Evolutionary conservation across 2,113 vertebrate species (phyloP).

Genomic region (Lophochroa leadbeateri): DNA sequence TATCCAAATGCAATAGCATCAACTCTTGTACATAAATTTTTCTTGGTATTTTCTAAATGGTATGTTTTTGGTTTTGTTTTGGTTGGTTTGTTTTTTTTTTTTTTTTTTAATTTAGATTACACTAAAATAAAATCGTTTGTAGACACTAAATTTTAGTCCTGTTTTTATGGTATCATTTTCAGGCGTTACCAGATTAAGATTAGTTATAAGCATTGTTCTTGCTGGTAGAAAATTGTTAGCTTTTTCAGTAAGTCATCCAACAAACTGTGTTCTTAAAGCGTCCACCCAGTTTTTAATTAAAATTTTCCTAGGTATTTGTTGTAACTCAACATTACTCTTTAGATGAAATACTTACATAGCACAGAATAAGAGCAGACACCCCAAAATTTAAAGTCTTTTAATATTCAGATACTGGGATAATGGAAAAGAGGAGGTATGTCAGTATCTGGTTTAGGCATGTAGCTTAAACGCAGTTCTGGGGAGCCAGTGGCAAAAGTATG

Average conservation of each 20-base stretch:
- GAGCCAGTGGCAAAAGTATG: neutral
- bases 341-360: neutral
- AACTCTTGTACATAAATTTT: constrained; percentile 93
- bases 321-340: neutral
- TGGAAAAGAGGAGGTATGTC: neutral
- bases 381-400: neutral
- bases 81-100: neutral
- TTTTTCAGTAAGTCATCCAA: neutral
- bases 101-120: constrained; percentile 65
- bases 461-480: neutral
- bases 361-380: neutral
- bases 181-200: constrained; percentile 64
- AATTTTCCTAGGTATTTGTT: neutral
- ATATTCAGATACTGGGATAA: neutral
- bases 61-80: constrained; percentile 71
- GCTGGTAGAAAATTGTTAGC: neutral
- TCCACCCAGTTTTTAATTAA: neutral
- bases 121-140: constrained; percentile 83
- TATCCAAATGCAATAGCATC: constrained; percentile 92
- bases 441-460: neutral
- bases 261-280: neutral
- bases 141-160: constrained; percentile 85
- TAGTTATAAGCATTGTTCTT: constrained; percentile 8
- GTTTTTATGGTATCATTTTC: constrained; percentile 79
- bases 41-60: constrained; percentile 94